A percentile compares a stretch with the other conserved stretches of the same genome.
phyloP scores from a whole-genome alignment of 2,113 vertebrate species.

The Micronycteris hirsuta region DNA sequence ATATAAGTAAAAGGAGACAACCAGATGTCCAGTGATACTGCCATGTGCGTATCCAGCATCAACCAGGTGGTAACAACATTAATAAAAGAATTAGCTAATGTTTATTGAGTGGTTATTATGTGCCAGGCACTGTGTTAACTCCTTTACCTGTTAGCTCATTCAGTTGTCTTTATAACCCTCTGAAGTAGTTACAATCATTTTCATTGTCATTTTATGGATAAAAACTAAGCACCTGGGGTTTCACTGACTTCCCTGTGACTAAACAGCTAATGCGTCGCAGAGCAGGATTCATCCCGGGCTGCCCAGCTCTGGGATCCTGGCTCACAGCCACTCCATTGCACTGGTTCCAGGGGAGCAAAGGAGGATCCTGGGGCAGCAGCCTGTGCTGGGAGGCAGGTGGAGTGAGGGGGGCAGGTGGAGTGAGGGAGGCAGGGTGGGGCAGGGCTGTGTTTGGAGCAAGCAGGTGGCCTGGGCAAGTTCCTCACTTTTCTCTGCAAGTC shows the following conservation, averaged over 20 bases:
- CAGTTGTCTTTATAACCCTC: background rate
- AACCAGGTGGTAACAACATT: background rate
- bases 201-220: background rate
- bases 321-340: background rate
- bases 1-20: background rate
- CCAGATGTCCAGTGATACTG: background rate
- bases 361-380: background rate
- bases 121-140: background rate
- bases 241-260: background rate
- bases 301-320: background rate
- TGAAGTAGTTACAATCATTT: background rate
- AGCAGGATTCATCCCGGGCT: background rate
- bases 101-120: background rate
- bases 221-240: background rate
- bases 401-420: no score
- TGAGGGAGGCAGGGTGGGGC: background rate
- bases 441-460: background rate
- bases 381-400: background rate
- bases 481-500: background rate
- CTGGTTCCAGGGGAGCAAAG: background rate
- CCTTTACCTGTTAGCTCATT: background rate
- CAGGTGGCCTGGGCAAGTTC: no score
- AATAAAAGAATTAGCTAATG: background rate
- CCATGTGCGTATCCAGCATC: background rate
- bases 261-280: background rate